Base-by-base conservation (phyloP, 2,113 vertebrate genomes). In the Tachysurus fulvidraco region DNA sequence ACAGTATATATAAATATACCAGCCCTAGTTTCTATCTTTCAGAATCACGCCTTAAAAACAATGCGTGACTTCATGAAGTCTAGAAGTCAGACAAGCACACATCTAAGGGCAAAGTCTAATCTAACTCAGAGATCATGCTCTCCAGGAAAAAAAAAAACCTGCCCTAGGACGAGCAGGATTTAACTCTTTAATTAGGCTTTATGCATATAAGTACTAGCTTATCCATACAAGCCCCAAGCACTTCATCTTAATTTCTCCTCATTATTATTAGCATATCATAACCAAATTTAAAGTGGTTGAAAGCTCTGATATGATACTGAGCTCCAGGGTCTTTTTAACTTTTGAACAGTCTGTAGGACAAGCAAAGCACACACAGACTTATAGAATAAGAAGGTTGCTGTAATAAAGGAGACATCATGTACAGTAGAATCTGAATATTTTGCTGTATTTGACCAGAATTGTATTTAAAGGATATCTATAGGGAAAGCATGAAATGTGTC, bases 161-260 rank as follows among this genome's bases (percentile, higher is more conserved):
- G 74, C 30, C 81, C 83, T 83, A 85, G 67, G 41, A 85, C 19
- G 67, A 85, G 85, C 79, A 88, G 81, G 85, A 88, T 86, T 89
- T 88, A 89, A 88, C 85, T 91, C 90, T 91, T 89, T 90, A 90
- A 92, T 91, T 90, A 89, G 90, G 80, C 76, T 76, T 90, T 87
- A 85, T 69, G 84, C 74, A 78, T 83, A 84, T 50, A 90, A 84
- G 84, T 64, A 81, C 52, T 28, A 60, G 57, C 86, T 89, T 88
- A 90, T 87, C 87, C 64, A 84, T 71, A 64, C 86, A 81, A 65
- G 85, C 88, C 88, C 44, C 81, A 14, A 82, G 85, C 88, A 81
- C 60, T 76, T 80, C 69, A 52, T 88, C 85, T 88, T 86, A 86
- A 86, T 89, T 86, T 90, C 59, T 73, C 77, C 85, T 81, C 88